These are phyloP conservation scores for Ammodytes marinus DNA, from an alignment of 2,113 vertebrate genomes.

Conservation along the genomic window DNA sequence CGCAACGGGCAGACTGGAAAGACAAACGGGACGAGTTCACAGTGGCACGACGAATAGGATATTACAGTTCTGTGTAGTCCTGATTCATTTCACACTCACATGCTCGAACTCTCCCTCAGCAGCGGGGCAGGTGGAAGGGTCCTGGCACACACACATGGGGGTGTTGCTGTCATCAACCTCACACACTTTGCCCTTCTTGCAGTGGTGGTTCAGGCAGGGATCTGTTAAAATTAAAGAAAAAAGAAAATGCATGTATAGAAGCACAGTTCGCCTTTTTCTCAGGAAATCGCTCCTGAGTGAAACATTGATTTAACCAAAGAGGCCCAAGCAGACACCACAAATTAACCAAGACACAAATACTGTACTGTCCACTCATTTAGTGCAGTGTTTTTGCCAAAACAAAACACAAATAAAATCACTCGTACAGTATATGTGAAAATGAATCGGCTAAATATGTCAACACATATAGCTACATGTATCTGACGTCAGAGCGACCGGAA, in stretches of 20 bases:
- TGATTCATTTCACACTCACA: constrained; percentile 79
- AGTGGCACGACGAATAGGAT: not conserved
- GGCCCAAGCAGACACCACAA: not conserved
- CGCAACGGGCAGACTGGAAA: too few species aligned
- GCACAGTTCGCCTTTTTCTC: not conserved
- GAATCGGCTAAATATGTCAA: not conserved
- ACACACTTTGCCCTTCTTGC: constrained; percentile 98
- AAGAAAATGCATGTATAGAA: not conserved
- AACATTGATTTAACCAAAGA: not conserved
- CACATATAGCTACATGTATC: not conserved
- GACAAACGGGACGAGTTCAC: not conserved
- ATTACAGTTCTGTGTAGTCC: not conserved
- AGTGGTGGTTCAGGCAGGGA: constrained; percentile 95
- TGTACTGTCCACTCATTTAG: not conserved
- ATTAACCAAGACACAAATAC: not conserved
- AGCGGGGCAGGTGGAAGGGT: constrained; percentile 91
- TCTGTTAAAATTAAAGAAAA: constrained; percentile 77
- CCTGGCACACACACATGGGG: constrained; percentile 98
- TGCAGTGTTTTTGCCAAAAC: not conserved
- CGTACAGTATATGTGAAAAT: not conserved
- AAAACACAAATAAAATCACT: not conserved
- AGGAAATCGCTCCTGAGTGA: not conserved
- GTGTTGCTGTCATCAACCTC: constrained; percentile 95
- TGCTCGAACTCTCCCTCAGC: constrained; percentile 93
- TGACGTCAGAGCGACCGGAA: too few species aligned